phyloP scores from a whole-genome alignment of 2,797 vertebrate species.

The Aeoliscus strigatus region DNA sequence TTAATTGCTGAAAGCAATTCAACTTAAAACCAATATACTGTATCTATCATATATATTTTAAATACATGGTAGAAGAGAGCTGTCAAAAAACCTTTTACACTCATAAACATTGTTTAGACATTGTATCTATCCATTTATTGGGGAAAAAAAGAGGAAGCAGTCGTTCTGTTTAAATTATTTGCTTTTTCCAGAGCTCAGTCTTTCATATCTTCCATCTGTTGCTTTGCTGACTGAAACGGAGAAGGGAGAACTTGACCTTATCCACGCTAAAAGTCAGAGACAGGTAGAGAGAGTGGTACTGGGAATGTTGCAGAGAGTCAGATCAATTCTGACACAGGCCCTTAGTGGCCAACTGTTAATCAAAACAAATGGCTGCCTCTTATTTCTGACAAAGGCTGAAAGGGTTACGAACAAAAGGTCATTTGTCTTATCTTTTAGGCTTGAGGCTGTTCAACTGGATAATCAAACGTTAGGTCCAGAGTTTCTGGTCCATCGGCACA shows the following conservation, averaged over 20 bases:
- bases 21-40: too few relatives aligned
- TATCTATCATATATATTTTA: too few relatives aligned
- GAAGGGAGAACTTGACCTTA: slow-evolving; percentile 15
- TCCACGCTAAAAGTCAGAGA: slow-evolving; percentile 9
- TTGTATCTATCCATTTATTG: too few relatives aligned
- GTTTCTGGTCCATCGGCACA: slow-evolving; percentile 12
- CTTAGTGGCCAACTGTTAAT: slow-evolving; percentile 14
- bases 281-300: background rate
- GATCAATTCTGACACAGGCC: slow-evolving; percentile 15
- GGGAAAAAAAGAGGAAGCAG: too few relatives aligned
- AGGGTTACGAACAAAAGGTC: slow-evolving; percentile 10
- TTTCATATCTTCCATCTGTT: background rate
- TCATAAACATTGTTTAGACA: too few relatives aligned
- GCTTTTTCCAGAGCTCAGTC: too few relatives aligned
- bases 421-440: too few relatives aligned
- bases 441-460: slow-evolving; percentile 24
- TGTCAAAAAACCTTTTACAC: too few relatives aligned
- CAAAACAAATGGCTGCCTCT: slow-evolving; percentile 4
- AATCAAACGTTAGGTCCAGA: slow-evolving; percentile 25
- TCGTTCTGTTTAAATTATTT: too few relatives aligned
- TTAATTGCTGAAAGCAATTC: too few relatives aligned
- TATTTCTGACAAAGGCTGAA: slow-evolving; percentile 18
- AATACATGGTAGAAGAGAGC: too few relatives aligned
- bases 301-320: background rate
- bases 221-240: background rate